These are phyloP conservation scores for Hemaris fuciformis DNA, from an alignment of 2,888 invertebrate species.

Conservation along the genomic window DNA sequence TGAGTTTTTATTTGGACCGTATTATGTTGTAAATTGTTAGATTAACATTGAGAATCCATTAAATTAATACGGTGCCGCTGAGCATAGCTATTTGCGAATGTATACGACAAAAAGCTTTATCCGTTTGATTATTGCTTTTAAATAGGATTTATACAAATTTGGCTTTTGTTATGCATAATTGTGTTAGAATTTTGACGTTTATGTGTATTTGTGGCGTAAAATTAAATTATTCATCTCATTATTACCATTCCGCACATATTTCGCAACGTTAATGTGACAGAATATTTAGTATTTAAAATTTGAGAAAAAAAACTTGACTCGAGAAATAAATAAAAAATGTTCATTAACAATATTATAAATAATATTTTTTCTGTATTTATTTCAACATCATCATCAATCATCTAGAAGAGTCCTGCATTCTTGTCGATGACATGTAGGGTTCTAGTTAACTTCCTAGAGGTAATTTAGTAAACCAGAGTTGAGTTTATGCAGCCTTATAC, in stretches of 20 bases:
- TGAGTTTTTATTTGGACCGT: constrained; percentile 18
- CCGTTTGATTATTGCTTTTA: background rate
- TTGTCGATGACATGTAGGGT: no score
- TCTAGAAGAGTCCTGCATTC: no score
- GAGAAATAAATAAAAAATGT: no score
- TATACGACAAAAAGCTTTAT: background rate
- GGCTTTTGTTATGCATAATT: background rate
- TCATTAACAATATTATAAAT: no score
- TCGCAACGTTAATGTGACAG: background rate
- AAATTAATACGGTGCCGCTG: background rate
- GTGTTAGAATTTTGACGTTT: background rate
- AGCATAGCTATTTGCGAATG: background rate
- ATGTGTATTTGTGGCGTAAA: constrained; percentile 14
- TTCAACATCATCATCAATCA: no score
- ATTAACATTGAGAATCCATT: constrained; percentile 11
- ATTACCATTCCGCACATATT: background rate
- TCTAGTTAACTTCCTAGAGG: no score
- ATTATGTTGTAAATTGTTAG: background rate
- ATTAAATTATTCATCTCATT: constrained; percentile 39
- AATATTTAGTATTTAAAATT: background rate
- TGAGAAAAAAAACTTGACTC: no score
- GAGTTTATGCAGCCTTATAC: no score
- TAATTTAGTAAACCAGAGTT: no score
- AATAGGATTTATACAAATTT: background rate
- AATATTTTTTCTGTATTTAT: no score